These are phyloP conservation scores for Brachypteracias leptosomus DNA, from an alignment of 2,113 vertebrate species.

Conservation along the genomic window DNA sequence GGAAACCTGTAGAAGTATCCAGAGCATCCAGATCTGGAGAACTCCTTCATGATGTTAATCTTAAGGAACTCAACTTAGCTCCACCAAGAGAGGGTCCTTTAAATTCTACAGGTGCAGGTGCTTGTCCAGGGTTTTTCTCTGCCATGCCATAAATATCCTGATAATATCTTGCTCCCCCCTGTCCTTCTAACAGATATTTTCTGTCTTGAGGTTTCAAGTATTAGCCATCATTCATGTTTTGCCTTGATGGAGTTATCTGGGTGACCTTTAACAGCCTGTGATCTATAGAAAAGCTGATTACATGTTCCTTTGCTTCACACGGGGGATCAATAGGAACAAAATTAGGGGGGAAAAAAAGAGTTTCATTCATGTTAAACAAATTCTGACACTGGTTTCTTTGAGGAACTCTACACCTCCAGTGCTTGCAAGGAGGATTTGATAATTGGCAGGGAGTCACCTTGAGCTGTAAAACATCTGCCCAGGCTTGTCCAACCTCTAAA, in stretches of 20 bases:
- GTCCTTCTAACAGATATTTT: background rate
- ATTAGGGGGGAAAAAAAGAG: background rate
- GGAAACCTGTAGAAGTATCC: too few relatives aligned
- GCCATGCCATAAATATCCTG: background rate
- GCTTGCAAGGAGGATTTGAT: accelerated
- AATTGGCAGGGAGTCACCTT: background rate
- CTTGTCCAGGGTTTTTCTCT: background rate
- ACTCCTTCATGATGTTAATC: background rate
- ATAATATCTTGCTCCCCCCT: background rate
- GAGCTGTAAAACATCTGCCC: background rate
- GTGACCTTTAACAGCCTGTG: slow-evolving; percentile 48
- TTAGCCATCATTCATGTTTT: slow-evolving; percentile 12
- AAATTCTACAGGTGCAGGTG: background rate
- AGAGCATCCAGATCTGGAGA: background rate
- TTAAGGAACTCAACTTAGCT: background rate
- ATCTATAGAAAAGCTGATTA: slow-evolving; percentile 45
- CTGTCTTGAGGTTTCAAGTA: background rate
- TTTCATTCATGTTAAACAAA: background rate
- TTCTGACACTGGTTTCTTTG: background rate
- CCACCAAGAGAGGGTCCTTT: background rate
- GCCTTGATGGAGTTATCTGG: background rate
- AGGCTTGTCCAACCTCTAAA: background rate
- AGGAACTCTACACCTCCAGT: background rate
- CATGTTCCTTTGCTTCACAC: background rate
- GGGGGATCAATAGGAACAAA: slow-evolving; percentile 9